Conservation (phyloP, 2,113 vertebrate genomes). For the Percopsis transmontana region DNA sequence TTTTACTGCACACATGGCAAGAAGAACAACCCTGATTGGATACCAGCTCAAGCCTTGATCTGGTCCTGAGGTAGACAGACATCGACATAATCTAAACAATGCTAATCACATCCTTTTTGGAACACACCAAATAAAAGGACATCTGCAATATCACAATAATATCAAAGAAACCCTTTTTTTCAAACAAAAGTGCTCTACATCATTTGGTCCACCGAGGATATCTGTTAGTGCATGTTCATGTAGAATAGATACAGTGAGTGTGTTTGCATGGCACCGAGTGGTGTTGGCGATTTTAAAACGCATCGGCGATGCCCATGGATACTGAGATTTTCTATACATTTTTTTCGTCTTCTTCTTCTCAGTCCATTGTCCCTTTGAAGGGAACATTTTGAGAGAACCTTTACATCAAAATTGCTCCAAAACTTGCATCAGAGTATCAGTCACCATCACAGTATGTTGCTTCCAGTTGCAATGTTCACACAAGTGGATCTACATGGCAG, state of each 20-base stretch:
- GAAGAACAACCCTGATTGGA: conserved; percentile 85
- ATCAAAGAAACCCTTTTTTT: conserved; percentile 72
- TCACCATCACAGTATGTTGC: conserved; percentile 72
- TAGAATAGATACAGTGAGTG: conserved; percentile 66
- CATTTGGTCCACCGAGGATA: conserved; percentile 76
- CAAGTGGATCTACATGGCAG: conserved; percentile 69
- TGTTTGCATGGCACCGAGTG: conserved; percentile 74
- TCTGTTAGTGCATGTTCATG: conserved; percentile 77
- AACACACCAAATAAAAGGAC: conserved; percentile 77
- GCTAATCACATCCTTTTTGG: conserved; percentile 76
- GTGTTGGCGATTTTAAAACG: conserved; percentile 65
- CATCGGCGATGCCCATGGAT: conserved; percentile 54
- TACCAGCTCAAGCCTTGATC: conserved; percentile 91
- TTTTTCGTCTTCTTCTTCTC: not conserved
- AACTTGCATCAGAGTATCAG: conserved; percentile 68
- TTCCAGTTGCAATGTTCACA: conserved; percentile 72
- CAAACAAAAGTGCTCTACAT: conserved; percentile 78
- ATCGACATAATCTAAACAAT: conserved; percentile 86
- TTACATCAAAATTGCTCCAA: conserved; percentile 52
- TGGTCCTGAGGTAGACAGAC: conserved; percentile 99
- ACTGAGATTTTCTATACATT: conserved; percentile 58
- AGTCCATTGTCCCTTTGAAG: conserved; percentile 56
- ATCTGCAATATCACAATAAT: conserved; percentile 75
- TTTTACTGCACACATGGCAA: conserved; percentile 81
- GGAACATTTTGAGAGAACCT: conserved; percentile 53